Evolutionary conservation across 2,113 vertebrate species (phyloP).

Genomic region (Dipodomys stephensi): DNA sequence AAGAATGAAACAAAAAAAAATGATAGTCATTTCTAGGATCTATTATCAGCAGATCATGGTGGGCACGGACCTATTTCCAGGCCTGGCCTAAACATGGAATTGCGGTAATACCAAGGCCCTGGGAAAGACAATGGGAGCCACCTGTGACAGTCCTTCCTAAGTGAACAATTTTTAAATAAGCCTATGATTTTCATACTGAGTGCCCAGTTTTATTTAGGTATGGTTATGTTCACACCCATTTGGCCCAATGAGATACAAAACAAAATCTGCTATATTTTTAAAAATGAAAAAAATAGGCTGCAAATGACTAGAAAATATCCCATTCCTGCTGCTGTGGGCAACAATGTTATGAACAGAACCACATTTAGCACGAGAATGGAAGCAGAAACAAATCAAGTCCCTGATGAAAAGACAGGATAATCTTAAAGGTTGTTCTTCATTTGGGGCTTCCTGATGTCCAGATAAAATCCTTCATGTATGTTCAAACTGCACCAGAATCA

Average conservation of each 20-base stretch:
- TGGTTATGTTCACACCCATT: neutral
- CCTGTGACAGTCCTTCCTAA: too few species aligned
- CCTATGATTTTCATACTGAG: neutral
- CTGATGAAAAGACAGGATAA: neutral
- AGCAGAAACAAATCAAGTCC: neutral
- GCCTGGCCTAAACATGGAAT: neutral
- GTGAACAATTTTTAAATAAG: neutral
- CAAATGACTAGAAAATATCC: neutral
- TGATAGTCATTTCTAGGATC: neutral
- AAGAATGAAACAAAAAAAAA: too few species aligned
- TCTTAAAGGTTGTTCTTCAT: neutral
- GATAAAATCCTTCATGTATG: neutral
- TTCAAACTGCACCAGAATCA: neutral
- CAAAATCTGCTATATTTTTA: neutral
- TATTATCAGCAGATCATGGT: neutral
- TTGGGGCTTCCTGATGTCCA: neutral
- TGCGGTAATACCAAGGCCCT: neutral
- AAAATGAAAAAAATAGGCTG: neutral
- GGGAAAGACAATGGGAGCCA: neutral
- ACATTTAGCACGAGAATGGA: neutral
- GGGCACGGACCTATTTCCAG: neutral
- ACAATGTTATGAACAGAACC: neutral
- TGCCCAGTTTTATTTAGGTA: neutral
- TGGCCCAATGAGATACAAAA: neutral
- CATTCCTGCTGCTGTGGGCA: neutral